Percentiles rank a stretch among this genome's conserved stretches.
phyloP scores from a whole-genome alignment of 2,888 invertebrate genomes.

The Steinernema hermaphroditum region DNA sequence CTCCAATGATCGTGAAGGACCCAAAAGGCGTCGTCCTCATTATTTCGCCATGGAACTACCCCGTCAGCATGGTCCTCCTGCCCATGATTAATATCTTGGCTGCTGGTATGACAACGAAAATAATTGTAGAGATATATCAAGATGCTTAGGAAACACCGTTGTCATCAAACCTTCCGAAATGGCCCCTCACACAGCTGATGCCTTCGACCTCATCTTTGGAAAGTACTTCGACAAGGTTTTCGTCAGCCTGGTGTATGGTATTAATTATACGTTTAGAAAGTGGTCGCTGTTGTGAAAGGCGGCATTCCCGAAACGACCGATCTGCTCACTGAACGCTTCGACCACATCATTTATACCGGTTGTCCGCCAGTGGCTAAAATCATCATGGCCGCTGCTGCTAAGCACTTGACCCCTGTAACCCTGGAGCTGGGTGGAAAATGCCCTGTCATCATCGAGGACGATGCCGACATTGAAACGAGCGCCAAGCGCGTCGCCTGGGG shows the following conservation, averaged over 20 bases:
- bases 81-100: constrained; percentile 59
- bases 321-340: constrained; percentile 83
- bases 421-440: constrained; percentile 80
- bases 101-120: constrained; percentile 42
- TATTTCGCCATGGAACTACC: constrained; percentile 92
- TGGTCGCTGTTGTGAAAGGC: constrained; percentile 77
- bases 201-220: constrained; percentile 50
- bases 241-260: no score
- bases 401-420: constrained; percentile 86
- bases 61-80: constrained; percentile 70
- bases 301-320: constrained; percentile 83
- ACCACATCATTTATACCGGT: constrained; percentile 92
- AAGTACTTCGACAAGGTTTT: constrained; percentile 54
- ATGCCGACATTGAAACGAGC: constrained; percentile 78
- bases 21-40: constrained; percentile 85
- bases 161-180: constrained; percentile 63
- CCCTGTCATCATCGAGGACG: constrained; percentile 83
- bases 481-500: constrained; percentile 89
- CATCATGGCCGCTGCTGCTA: constrained; percentile 83
- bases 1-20: constrained; percentile 71
- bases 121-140: no score
- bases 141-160: constrained; percentile 57
- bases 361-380: constrained; percentile 81
- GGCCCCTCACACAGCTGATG: constrained; percentile 47
- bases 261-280: constrained; percentile 30